Base-by-base conservation (phyloP, 1,140 invertebrate species). In the Habropoda laboriosa region DNA sequence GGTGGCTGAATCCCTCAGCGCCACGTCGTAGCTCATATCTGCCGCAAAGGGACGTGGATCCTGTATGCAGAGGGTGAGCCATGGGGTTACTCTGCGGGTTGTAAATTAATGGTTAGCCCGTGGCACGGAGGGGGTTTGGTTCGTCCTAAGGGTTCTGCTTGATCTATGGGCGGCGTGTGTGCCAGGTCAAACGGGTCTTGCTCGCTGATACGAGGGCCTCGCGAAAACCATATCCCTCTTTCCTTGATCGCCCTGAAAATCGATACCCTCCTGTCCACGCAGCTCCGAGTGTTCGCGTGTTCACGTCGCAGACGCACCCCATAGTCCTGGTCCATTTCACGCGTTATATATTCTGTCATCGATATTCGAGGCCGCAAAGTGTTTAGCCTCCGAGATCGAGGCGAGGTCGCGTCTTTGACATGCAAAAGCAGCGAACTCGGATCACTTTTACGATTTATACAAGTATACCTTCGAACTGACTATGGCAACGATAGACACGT, bases 31-130 rank as follows among this genome's bases (percentile, higher is more conserved):
- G 85, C 90, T 92, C 91, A 91, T 92, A 92, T 91, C 89, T 91
- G 87, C 87, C 90, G 89, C 90, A 91, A 92, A 90, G 87, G 90
- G 89, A 90, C 89, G 85, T 82, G 89, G 80, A 90, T 89, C 86
- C 85, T 87, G 86, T 87, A 88, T 84, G 86, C 83, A 85, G 87
- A 61, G 86, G 82, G 83, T 83, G 82, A 86, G 83, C 73, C 79
- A 87, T 83, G 86, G 87, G 90, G 89, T 91, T 91, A 92, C 89
- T 90, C 90, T 91, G 91, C 83, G 91, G 91, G 90, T 92, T 92
- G 91, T 92, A 92, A 92, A 92, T 92, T 92, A 92, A 92, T 92
- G 91, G 91, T 91, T 90, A 89, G 89, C 86, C 88, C 86, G 79
- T 87, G 86, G 89, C 82, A 88, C 76, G 82, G 18, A 4, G 86